These are phyloP conservation scores for Taxidea taxus DNA, from an alignment of 2,113 vertebrate genomes.

Conservation along the genomic window DNA sequence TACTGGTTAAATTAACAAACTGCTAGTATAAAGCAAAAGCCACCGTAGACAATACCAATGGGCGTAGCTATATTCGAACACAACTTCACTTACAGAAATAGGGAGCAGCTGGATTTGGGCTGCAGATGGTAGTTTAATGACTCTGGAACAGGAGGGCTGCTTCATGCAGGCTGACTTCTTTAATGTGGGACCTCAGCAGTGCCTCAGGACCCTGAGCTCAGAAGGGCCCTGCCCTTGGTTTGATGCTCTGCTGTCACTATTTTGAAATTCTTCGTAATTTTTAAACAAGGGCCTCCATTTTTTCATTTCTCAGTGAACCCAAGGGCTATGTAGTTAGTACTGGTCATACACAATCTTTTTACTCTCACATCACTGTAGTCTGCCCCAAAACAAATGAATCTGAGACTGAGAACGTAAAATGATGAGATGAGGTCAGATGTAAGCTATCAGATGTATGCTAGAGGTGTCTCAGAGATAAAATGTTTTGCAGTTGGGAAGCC, in stretches of 20 bases:
- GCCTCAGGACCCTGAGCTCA: neutral
- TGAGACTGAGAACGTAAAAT: neutral
- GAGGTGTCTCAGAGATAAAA: neutral
- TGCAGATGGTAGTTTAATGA: neutral
- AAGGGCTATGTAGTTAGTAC: neutral
- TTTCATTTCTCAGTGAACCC: neutral
- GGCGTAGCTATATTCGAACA: neutral
- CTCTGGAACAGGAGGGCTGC: neutral
- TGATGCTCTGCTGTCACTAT: neutral
- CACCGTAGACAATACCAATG: neutral
- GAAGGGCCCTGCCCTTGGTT: neutral
- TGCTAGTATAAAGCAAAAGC: neutral
- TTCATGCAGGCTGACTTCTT: neutral
- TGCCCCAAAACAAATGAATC: neutral
- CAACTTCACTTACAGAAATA: neutral
- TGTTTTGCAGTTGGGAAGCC: neutral
- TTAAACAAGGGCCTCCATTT: neutral
- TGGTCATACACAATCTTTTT: neutral
- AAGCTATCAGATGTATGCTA: neutral
- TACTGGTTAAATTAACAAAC: neutral
- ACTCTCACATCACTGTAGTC: neutral
- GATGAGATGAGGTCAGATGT: neutral
- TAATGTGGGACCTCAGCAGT: neutral
- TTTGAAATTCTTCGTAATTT: neutral
- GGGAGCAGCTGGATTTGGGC: neutral